Evolutionary conservation across 2,797 vertebrate species (phyloP).

Genomic region (Cyclura pinguis): DNA sequence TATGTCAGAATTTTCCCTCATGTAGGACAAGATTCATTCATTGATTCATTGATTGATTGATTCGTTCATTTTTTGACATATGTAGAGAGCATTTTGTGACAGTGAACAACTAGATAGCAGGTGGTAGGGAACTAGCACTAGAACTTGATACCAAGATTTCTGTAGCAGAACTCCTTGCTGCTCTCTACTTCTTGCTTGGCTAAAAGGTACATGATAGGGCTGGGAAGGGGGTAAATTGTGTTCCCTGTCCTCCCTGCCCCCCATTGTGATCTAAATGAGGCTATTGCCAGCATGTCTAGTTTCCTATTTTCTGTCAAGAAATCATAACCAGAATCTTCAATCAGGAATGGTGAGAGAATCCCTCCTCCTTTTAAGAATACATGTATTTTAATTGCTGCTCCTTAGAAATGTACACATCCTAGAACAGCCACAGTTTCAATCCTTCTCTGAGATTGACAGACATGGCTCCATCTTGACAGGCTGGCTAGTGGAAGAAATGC

Average conservation of each 20-base stretch:
- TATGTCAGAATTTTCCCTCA: too few species aligned
- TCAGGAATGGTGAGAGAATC: neutral
- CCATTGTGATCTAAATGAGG: neutral
- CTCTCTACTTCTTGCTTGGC: neutral
- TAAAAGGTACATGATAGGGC: neutral
- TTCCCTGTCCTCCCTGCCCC: neutral
- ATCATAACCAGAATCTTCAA: neutral
- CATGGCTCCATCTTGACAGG: constrained; percentile 37
- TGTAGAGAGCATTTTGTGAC: neutral
- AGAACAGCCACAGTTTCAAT: constrained; percentile 32
- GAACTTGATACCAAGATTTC: neutral
- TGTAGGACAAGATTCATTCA: neutral
- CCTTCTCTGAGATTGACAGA: constrained; percentile 37
- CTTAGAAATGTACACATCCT: constrained; percentile 1
- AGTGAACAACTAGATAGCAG: neutral
- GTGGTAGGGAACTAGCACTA: neutral
- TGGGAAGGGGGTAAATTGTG: neutral
- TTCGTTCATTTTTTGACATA: neutral
- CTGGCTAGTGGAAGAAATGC: constrained; percentile 14
- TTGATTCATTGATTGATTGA: neutral
- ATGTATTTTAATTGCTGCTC: constrained; percentile 19
- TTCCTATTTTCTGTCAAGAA: neutral
- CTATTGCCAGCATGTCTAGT: neutral
- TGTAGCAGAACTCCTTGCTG: neutral
- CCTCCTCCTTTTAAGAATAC: constrained; percentile 36